These are phyloP conservation scores for Tragelaphus buxtoni DNA, from an alignment of 2,113 vertebrate genomes.

Conservation along the genomic window DNA sequence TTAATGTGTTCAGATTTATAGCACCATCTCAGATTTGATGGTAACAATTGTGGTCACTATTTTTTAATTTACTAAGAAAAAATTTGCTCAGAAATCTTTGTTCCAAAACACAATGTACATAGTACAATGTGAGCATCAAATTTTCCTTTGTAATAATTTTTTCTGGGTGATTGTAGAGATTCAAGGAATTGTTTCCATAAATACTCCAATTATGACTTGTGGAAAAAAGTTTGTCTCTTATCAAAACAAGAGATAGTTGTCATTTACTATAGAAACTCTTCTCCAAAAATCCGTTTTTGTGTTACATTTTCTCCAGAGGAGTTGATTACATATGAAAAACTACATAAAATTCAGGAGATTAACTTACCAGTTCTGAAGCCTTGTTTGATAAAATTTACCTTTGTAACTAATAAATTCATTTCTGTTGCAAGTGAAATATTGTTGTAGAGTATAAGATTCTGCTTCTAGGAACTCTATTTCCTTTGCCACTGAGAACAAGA, in stretches of 20 bases:
- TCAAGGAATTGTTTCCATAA: background rate
- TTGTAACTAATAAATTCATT: background rate
- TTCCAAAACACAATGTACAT: background rate
- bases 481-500: background rate
- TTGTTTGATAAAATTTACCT: conserved; percentile 11
- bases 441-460: background rate
- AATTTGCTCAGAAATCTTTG: background rate
- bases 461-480: conserved; percentile 3
- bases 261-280: background rate
- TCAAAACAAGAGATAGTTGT: background rate
- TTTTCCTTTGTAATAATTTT: background rate
- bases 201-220: background rate
- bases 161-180: background rate
- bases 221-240: background rate
- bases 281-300: background rate
- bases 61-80: background rate
- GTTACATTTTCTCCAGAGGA: background rate
- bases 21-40: background rate
- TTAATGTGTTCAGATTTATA: background rate
- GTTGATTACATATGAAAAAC: background rate
- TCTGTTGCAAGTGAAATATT: background rate
- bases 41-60: background rate
- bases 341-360: background rate
- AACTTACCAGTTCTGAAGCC: background rate
- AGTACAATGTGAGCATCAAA: background rate